Conservation (phyloP, 1,140 invertebrate genomes). For the Euborellia annulipes region DNA sequence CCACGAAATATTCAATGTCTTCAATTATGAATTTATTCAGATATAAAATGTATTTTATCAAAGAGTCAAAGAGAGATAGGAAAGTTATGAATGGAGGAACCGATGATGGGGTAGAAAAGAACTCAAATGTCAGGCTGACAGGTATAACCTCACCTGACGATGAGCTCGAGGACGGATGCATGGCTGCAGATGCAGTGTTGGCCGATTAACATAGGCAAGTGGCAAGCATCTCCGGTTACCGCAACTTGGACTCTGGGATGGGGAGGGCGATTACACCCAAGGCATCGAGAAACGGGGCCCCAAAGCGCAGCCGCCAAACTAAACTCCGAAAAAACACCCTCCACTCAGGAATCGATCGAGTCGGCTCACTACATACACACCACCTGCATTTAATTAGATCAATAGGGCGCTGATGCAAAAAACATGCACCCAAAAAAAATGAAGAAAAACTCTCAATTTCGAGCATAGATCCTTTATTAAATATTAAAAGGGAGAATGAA, state of each 20-base stretch:
- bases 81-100: too few species aligned
- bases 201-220: too few species aligned
- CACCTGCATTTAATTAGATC: conserved; percentile 7
- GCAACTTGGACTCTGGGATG: not conserved
- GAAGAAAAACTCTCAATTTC: too few species aligned
- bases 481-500: too few species aligned
- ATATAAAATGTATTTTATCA: too few species aligned
- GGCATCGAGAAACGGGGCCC: conserved; percentile 7
- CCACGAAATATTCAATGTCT: too few species aligned
- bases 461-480: too few species aligned
- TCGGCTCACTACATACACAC: not conserved
- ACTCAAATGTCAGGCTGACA: conserved; percentile 3
- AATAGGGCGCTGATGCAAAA: not conserved
- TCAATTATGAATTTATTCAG: too few species aligned
- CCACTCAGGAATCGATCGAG: conserved; percentile 1
- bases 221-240: too few species aligned
- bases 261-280: too few species aligned
- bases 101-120: not conserved
- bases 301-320: conserved; percentile 15
- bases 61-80: too few species aligned
- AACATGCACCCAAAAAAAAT: not conserved
- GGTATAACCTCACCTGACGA: conserved; percentile 48
- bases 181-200: conserved; percentile 27
- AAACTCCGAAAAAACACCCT: conserved; percentile 13
- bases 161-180: conserved; percentile 45